Base-by-base conservation (phyloP, 2,888 invertebrate species). In the Ormyrus nitidulus region DNA sequence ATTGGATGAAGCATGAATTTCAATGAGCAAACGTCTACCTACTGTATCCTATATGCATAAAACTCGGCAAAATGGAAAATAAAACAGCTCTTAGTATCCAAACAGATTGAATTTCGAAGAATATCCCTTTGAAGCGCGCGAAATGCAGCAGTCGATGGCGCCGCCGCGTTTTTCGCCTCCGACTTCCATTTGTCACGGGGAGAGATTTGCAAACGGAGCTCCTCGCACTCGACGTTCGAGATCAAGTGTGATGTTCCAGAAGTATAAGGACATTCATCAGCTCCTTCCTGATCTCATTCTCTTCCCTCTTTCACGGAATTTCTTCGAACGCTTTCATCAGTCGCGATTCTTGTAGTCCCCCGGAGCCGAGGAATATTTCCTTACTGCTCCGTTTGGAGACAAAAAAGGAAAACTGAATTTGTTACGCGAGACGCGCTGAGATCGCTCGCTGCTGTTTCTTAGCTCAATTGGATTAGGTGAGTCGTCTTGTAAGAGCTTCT, bases 211-310 rank as follows among this genome's bases (percentile, higher is more conserved):
- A 83, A 85, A 83, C 83, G 81, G 34, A 34, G 79, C 75, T 75
- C 79, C 78, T 79, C 77, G 69, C 78, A 71, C 71, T 56, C 70
- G 49, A n/a, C 46, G 61, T 51, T 54, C 13, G 46, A 73, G 64
- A 73, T 73, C 73, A 64, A 73, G 44, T 46, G 48, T n/a, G 64
- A 48, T 48, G 6, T 44, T 53, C 68, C 56, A 49, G 10, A 81
- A 84, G 84, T 83, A 86, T 84, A 86, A 85, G 85, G 82, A 84
- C 85, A 87, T 86, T 83, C 84, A 84, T 85, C 85, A 84, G 81
- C 84, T 84, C 80, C 77, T 34, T 66, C 66, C 79, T 77, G 58
- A 58, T 58, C 56, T 58, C 10, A 49, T 34, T 51, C 19, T 56
- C 58, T 48, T 44, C 44, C 46, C 13, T 48, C 19, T 48, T 46